Base-by-base conservation (phyloP, 1,140 invertebrate species). In the Drosophila prosaltans region DNA sequence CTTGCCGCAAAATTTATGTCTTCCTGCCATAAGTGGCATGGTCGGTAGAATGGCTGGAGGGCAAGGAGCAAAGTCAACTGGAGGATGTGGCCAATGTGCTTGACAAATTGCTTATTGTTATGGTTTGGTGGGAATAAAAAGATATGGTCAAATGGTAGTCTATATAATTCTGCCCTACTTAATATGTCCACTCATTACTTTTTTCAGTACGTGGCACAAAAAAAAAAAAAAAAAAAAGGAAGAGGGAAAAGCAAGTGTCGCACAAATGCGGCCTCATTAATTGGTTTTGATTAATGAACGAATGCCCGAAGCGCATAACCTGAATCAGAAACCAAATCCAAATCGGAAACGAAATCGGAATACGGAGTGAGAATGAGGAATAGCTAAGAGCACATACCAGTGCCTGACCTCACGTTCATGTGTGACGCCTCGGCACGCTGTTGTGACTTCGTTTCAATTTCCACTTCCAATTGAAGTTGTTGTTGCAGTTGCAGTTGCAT, bases 51-150 rank as follows among this genome's bases (percentile, higher is more conserved):
- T 80, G 81, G 81, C 81, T 7, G 45, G 16, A 16, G 39, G 62
- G 28, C 61, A 67, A 61, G 41, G 60, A 48, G 16, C 16, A 16
- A 54, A 69, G 62, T 0, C 39, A 80, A 83, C 76, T 77, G 69
- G 74, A 76, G 81, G 85, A 81, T 89, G 81, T 81, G 85, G 84
- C 75, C 84, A 90, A 89, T 84, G 85, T 81, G 78, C 78, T 81
- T 89, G 85, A 89, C 85, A 89, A 89, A 89, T 89, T 89, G 78
- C 85, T 89, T 89, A 89, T 89, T 89, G 84, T 89, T 89, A 89
- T 89, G 85, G 78, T 30, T 69, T 21, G 74, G 43, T 21, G 21
- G 10, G 24, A 51, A 39, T 59, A 40, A 8, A 45, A 57, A 58
- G 40, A 68, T 65, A 63, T 59, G 21, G 58, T 24, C 64, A 66